Evolutionary conservation across 2,888 invertebrate genomes (phyloP), one percentile per base, ranked within the genome.

Genomic region (Epinotia demarniana): DNA sequence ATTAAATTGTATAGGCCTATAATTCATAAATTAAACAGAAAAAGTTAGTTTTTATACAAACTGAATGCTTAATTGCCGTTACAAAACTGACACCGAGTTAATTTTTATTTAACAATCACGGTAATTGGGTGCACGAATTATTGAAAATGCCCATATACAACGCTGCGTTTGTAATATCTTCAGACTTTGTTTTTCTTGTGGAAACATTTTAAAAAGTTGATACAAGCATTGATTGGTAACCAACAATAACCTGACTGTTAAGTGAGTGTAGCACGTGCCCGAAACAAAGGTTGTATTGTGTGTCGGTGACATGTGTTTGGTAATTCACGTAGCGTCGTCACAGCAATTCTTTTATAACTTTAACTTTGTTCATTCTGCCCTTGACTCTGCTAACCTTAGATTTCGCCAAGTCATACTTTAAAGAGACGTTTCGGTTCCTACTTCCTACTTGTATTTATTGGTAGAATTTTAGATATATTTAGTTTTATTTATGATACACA

Each of bases 201-300:
- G 33, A 33, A 33, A 39, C 39, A 39, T 6, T 33, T 33, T 33
- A 33, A 33, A 33, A 39, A 1, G 1, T 39, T 39, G 8, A 39
- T 39, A 39, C 39, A 39, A 39, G 39, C 9, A 39, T 39, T 46
- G 12, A 2, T 8, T 12, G 13, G 49, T 16, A 49, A 49, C 16
- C 16, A 5, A 19, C 57, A 43, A 19, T 11, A 13, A 39, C 3
- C 27, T 27, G 33, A 43, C 33, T 62, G 61, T 18, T 18, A 62
- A 43, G 19, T 63, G 43, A 63, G 6, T 16, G 43, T 39, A 46
- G 43, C 57, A 57, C 57, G 72, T 64, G 63, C 43, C 63, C 23
- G 62, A 19, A n/a, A 33, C 58, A 19, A 64, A 58, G 46, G 46
- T 43, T 57, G 27, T 57, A 16, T 64, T 27, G 16, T 68, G 16